A percentile compares a stretch with the other conserved stretches of the same genome.
phyloP scores from a whole-genome alignment of 2,888 invertebrate species.

The Linhomoeus sp. region DNA sequence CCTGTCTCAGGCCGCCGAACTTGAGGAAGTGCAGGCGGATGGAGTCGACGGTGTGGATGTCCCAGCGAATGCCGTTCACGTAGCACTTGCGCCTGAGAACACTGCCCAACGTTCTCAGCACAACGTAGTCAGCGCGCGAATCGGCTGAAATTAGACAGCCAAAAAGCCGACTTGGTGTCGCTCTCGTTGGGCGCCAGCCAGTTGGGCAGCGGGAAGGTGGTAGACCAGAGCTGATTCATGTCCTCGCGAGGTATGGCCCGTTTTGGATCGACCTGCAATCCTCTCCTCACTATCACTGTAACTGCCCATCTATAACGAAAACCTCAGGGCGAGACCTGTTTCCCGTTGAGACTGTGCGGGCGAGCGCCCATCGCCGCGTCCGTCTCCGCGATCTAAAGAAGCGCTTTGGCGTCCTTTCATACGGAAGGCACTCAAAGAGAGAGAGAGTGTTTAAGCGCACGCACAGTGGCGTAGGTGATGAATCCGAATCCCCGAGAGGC shows the following conservation, averaged over 20 bases:
- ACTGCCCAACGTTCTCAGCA: too few relatives aligned
- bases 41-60: conserved; percentile 20
- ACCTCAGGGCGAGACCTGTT: conserved; percentile 6
- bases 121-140: too few relatives aligned
- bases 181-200: background rate
- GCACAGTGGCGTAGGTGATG: conserved; percentile 16
- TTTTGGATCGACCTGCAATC: conserved; percentile 17
- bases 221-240: conserved; percentile 10
- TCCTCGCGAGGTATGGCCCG: conserved; percentile 26
- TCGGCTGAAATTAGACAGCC: too few relatives aligned
- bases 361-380: conserved; percentile 18
- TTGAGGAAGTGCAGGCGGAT: conserved; percentile 20
- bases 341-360: conserved; percentile 21
- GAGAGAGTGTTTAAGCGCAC: too few relatives aligned
- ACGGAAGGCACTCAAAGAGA: too few relatives aligned
- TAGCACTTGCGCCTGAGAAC: too few relatives aligned
- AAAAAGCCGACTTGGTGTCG: background rate
- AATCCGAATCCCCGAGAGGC: conserved; percentile 25
- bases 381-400: conserved; percentile 20
- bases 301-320: too few relatives aligned
- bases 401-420: too few relatives aligned
- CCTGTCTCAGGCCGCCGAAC: conserved; percentile 21
- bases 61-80: conserved; percentile 11
- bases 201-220: too few relatives aligned
- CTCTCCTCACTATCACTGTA: too few relatives aligned